Evolutionary conservation across 1,140 invertebrate species (phyloP).

Genomic region (Heliconius melpomene): DNA sequence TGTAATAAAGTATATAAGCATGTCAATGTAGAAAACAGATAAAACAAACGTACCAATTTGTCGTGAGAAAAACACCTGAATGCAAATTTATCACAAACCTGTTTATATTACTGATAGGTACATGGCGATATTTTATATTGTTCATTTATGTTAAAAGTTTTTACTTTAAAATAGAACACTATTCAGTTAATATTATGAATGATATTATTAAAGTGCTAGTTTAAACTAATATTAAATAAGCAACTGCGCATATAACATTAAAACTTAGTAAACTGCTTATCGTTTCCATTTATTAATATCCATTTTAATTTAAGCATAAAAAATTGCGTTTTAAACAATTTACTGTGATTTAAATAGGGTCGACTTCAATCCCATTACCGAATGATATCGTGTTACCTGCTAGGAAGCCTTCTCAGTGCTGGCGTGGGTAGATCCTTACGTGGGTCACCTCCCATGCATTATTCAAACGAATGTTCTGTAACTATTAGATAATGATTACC

Average conservation of each 20-base stretch:
- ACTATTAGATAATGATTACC: constrained; percentile 26
- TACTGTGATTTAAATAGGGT: constrained; percentile 32
- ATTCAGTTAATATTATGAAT: background rate
- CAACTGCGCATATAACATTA: background rate
- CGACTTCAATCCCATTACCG: constrained; percentile 64
- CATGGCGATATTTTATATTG: background rate
- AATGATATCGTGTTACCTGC: constrained; percentile 65
- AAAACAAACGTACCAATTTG: background rate
- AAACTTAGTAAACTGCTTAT: background rate
- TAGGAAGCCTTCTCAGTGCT: constrained; percentile 53
- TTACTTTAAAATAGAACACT: background rate
- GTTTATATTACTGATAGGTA: background rate
- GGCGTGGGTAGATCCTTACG: constrained; percentile 42
- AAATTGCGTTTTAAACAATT: constrained; percentile 25
- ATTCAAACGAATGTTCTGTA: constrained; percentile 31
- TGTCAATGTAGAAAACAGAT: background rate
- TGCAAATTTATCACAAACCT: background rate
- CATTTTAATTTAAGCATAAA: background rate
- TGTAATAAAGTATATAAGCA: background rate
- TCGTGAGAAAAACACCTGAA: background rate
- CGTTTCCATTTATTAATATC: constrained; percentile 20
- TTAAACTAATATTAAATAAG: background rate
- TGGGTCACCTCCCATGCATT: constrained; percentile 39
- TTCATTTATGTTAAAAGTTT: background rate
- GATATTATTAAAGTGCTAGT: background rate